Evolutionary conservation across 2,113 vertebrate species (phyloP).

Genomic region (Petroica traversi): DNA sequence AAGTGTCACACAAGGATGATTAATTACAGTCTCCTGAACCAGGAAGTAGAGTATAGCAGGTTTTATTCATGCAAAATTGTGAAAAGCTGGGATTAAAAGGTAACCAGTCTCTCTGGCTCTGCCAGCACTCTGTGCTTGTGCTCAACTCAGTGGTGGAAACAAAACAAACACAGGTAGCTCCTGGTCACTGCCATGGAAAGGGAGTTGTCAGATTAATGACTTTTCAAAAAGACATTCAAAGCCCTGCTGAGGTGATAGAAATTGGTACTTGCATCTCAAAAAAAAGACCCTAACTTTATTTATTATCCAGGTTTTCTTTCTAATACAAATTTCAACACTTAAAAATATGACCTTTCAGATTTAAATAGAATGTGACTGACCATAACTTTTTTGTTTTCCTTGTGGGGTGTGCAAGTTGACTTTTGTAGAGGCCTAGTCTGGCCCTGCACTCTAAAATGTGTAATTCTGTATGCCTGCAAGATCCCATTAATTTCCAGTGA

Average conservation of each 20-base stretch:
- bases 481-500: background rate
- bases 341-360: background rate
- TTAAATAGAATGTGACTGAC: background rate
- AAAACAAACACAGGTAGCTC: background rate
- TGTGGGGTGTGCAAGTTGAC: background rate
- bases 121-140: background rate
- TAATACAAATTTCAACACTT: background rate
- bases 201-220: background rate
- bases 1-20: background rate
- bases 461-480: background rate
- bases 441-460: background rate
- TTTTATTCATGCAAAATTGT: background rate
- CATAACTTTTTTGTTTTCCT: background rate
- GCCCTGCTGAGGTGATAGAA: background rate
- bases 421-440: background rate
- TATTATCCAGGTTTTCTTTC: background rate
- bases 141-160: background rate
- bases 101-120: slow-evolving; percentile 12
- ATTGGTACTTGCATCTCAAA: background rate
- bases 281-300: background rate
- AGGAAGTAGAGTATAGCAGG: background rate
- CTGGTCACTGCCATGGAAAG: background rate
- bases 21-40: background rate
- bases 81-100: background rate
- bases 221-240: background rate